Evolutionary conservation across 2,888 invertebrate species (phyloP), one percentile per base, ranked within the genome.

Genomic region (Tenthredo mesomela): DNA sequence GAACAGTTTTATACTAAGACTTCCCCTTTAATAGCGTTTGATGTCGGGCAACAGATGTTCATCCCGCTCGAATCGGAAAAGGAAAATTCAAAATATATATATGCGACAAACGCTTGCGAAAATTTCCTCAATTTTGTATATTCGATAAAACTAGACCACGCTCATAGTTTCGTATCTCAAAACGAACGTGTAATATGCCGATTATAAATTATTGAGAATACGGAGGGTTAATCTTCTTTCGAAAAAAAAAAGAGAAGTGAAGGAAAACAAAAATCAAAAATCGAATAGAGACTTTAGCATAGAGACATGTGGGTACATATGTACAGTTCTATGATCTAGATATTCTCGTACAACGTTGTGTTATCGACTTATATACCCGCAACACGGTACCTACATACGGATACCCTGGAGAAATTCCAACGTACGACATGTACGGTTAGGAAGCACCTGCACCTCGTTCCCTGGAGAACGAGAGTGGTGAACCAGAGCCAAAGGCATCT

Each of bases 401-500:
- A 40, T 73, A 40, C 37, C 40, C 61, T 33, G 61, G 7, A 80
- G 61, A 25, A 37, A 78, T 80, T 61, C 61, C 50, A 18, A 77
- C 58, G 58, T 78, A 78, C 61, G 58, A 80, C 80, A 29, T 37
- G 25, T 37, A 61, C 61, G 58, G 58, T 80, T 61, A 80, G 80
- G 21, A 77, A 77, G 25, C 47, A 77, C 50, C 77, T 50, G 50
- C 80, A 80, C 80, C 80, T 61, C 21, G 37, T 29, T 33, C 37
- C 33, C 80, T 61, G 80, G 58, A 80, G 80, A 80, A 80, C 61
- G 80, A 80, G 80, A 80, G 80, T 80, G 80, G 80, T 40, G 80
- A 82, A 47, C 82, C 61, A 82, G 33, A 67, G 82, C 82, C 70
- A 47, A 82, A 82, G 82, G 82, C 82, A 47, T 29, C 18, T 65